Evolutionary conservation across 2,113 vertebrate species (phyloP), one percentile per base, ranked within the genome.

Genomic region (Megaceryle maxima): DNA sequence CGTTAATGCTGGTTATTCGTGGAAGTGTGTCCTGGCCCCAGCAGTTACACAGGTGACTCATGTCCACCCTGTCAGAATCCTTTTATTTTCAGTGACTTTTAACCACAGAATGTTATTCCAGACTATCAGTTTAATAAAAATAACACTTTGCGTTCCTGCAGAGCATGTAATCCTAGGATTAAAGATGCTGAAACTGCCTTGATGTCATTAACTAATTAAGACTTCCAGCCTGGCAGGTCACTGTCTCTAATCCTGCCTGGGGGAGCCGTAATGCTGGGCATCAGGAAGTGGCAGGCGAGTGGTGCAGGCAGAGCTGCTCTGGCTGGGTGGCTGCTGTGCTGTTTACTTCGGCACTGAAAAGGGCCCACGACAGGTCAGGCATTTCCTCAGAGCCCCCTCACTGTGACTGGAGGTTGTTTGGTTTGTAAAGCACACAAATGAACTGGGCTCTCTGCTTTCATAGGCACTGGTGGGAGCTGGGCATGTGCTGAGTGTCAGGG

Each of bases 141-240:
- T n/a, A 70, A 35, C 69, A 6, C 62, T 96, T 56, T 24, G 19
- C 16, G 1, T 82, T 94, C 79, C 88, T 68, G 48, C 62, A n/a
- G 51, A 84, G 80, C 2, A 1, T 51, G 21, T 97, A 94, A 95
- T 93, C 46, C 80, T 33, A 13, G 67, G 92, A 94, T 95, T 94
- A 88, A 83, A 74, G 83, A 83, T 60, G 74, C 83, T 87, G 85
- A 37, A 59, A 39, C 56, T 67, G 77, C 88, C 60, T 21, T 57
- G 70, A 87, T 78, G 81, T 96, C 64, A 21, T 88, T 93, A 83
- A 67, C 59, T 89, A 83, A 93, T 87, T 74, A 90, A 96, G 80
- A 18, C 25, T 79, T 64, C 2, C 73, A 94, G 90, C 51, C 86
- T 48, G 73, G 73, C 90, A 37, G 88, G 94, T 87, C 68, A 1